A percentile compares a stretch with the other conserved stretches of the same genome.
Conservation (phyloP, 2,113 vertebrate genomes). For the Synchiropus splendidus region DNA sequence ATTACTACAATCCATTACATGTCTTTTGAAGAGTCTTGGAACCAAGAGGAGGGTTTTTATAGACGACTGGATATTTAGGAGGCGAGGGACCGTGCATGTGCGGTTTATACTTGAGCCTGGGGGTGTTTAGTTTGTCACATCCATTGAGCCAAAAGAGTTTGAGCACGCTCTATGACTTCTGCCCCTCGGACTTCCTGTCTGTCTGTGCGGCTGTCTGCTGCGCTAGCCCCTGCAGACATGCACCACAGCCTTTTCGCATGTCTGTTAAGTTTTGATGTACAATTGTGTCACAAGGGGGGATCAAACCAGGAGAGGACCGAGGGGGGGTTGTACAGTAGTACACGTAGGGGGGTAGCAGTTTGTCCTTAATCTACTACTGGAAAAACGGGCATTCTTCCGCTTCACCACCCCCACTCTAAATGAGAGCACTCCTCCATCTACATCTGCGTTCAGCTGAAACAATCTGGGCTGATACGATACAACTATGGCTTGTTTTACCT, state of each 20-base stretch:
- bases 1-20: too few relatives aligned
- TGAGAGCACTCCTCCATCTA: too few relatives aligned
- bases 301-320: slow-evolving; percentile 9
- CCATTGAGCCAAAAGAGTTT: slow-evolving; percentile 47
- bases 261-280: slow-evolving; percentile 9
- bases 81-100: slow-evolving; percentile 9
- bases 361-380: slow-evolving; percentile 32
- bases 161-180: slow-evolving; percentile 6
- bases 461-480: too few relatives aligned
- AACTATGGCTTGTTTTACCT: too few relatives aligned
- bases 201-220: slow-evolving; percentile 3
- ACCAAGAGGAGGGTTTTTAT: slow-evolving; percentile 18
- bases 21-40: too few relatives aligned
- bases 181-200: slow-evolving; percentile 11
- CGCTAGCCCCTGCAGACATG: slow-evolving; percentile 15
- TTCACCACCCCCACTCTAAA: slow-evolving; percentile 24
- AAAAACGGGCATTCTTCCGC: slow-evolving; percentile 32
- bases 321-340: slow-evolving; percentile 5
- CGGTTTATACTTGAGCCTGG: slow-evolving; percentile 11
- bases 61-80: slow-evolving; percentile 19
- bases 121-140: slow-evolving; percentile 37
- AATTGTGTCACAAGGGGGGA: slow-evolving; percentile 7
- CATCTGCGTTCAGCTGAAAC: too few relatives aligned
- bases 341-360: slow-evolving; percentile 9
- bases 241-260: slow-evolving; percentile 10